These are phyloP conservation scores for Drosophila diplacantha DNA, from an alignment of 2,888 invertebrate species.

Conservation along the genomic window DNA sequence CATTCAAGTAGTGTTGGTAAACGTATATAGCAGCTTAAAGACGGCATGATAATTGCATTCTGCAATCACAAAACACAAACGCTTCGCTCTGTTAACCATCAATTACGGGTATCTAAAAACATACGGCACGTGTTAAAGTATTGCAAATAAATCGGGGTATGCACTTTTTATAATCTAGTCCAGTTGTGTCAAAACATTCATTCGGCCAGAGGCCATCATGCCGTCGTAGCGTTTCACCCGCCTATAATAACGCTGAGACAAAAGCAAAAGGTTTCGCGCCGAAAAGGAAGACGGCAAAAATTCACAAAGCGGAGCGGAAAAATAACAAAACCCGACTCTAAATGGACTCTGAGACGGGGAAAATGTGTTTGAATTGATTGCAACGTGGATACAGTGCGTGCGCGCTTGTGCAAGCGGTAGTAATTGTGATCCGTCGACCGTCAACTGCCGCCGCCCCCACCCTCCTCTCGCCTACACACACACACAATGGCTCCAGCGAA, in stretches of 20 bases:
- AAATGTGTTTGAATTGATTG: constrained; percentile 44
- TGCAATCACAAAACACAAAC: constrained; percentile 1
- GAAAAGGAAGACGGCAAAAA: constrained; percentile 59
- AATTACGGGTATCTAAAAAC: background rate
- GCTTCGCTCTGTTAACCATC: background rate
- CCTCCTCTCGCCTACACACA: constrained; percentile 6
- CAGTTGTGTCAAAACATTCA: too few species aligned
- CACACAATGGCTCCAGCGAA: constrained; percentile 75
- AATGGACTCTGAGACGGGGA: constrained; percentile 17
- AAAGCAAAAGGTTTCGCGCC: constrained; percentile 69
- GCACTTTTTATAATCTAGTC: background rate
- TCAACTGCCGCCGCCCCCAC: constrained; percentile 14
- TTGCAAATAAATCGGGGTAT: background rate
- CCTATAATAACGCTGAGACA: constrained; percentile 66
- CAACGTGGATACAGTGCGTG: constrained; percentile 43
- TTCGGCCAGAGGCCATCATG: constrained; percentile 28
- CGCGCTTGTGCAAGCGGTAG: constrained; percentile 47
- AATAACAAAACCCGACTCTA: constrained; percentile 21
- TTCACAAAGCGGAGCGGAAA: constrained; percentile 33
- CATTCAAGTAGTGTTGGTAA: constrained; percentile 6
- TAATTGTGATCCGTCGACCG: constrained; percentile 45
- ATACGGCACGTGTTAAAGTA: too few species aligned
- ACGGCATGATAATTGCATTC: background rate
- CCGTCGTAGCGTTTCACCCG: constrained; percentile 49
- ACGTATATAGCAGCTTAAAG: background rate